A percentile compares a stretch with the other conserved stretches of the same genome.
Conservation (phyloP, 2,113 vertebrate species). For the Grammomys surdaster region DNA sequence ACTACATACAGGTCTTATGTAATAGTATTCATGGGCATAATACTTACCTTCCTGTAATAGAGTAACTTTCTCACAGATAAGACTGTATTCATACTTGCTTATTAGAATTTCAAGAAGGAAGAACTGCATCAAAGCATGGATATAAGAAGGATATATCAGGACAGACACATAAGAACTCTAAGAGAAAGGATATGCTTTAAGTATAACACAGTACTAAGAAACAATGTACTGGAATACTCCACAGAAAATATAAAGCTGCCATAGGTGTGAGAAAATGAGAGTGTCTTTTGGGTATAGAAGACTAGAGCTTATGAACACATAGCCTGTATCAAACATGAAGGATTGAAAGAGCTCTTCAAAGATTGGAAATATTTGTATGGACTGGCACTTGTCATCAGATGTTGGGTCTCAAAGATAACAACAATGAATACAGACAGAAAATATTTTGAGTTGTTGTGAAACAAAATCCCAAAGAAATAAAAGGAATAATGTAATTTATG, state of each 20-base stretch:
- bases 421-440: not conserved
- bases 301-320: not conserved
- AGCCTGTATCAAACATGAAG: not conserved
- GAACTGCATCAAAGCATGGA: not conserved
- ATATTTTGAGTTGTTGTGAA: not conserved
- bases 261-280: not conserved
- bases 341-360: constrained; percentile 35
- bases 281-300: not conserved
- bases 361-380: not conserved
- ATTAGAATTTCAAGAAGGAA: constrained; percentile 18
- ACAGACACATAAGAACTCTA: not conserved
- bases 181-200: not conserved
- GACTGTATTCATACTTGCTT: not conserved
- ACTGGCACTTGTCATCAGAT: not conserved
- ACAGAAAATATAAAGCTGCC: not conserved
- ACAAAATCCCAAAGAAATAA: constrained; percentile 35
- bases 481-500: not conserved
- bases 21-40: not conserved
- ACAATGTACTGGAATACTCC: not conserved
- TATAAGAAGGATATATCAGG: not conserved
- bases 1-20: not conserved
- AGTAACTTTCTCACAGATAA: not conserved
- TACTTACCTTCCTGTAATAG: not conserved
- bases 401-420: not conserved
- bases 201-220: not conserved